phyloP scores from a whole-genome alignment of 2,888 invertebrate species.

The Drosophila nr. medialis region DNA sequence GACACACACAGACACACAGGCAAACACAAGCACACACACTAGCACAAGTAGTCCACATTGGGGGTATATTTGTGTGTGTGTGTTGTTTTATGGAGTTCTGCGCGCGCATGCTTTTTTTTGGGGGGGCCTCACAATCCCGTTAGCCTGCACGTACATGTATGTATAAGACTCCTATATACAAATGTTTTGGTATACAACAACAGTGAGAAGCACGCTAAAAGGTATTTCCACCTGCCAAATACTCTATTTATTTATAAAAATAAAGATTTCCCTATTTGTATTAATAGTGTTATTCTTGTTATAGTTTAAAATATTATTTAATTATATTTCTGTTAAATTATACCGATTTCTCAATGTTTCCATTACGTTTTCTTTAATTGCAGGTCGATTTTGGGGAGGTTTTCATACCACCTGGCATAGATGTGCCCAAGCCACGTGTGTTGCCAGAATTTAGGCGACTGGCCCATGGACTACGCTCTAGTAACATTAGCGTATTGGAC shows the following conservation, averaged over 20 bases:
- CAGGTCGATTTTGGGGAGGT: slow-evolving; percentile 96
- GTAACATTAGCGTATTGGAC: slow-evolving; percentile 95
- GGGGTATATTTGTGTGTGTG: slow-evolving; percentile 52
- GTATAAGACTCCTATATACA: slow-evolving; percentile 50
- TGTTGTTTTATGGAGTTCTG: slow-evolving; percentile 71
- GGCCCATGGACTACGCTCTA: slow-evolving; percentile 95
- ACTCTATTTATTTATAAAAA: neutral
- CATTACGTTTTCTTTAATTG: neutral
- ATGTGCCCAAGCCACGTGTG: slow-evolving; percentile 92
- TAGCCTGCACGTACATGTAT: slow-evolving; percentile 30
- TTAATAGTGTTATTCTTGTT: neutral
- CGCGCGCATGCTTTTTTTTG: slow-evolving; percentile 73
- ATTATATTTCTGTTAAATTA: neutral
- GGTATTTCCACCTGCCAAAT: slow-evolving; percentile 5
- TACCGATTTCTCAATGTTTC: neutral
- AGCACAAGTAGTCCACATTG: slow-evolving; percentile 21
- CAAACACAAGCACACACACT: slow-evolving; percentile 6
- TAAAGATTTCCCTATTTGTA: neutral
- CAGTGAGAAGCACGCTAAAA: slow-evolving; percentile 1
- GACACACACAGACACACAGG: slow-evolving; percentile 47
- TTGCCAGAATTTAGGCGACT: slow-evolving; percentile 94
- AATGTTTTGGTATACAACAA: slow-evolving; percentile 64
- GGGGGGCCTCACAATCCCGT: slow-evolving; percentile 37
- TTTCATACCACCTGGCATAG: slow-evolving; percentile 90
- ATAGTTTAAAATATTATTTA: neutral